Evolutionary conservation across 2,888 invertebrate genomes (phyloP).

Genomic region (Catotricha subobsoleta): DNA sequence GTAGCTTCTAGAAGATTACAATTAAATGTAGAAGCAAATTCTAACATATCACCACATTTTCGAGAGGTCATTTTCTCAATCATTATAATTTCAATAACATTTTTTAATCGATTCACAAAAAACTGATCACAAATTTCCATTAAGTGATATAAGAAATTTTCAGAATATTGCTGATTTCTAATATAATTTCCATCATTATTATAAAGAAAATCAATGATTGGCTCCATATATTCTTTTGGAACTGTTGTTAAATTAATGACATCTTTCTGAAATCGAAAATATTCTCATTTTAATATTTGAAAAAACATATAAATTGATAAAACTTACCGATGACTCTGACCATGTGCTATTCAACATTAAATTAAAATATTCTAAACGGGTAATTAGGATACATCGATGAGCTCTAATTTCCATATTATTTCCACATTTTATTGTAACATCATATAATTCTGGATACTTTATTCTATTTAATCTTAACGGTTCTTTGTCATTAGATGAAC

Average conservation of each 20-base stretch:
- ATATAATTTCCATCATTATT: conserved; percentile 44
- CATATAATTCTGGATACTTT: conserved; percentile 35
- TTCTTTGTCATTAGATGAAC: neutral
- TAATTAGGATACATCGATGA: conserved; percentile 65
- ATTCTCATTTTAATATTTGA: neutral
- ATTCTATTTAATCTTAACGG: conserved; percentile 29
- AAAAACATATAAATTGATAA: conserved; percentile 1
- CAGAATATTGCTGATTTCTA: conserved; percentile 42
- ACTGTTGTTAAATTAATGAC: conserved; percentile 22
- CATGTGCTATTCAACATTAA: conserved; percentile 68
- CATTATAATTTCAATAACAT: conserved; percentile 50
- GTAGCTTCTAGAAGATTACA: conserved; percentile 50
- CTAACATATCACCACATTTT: conserved; percentile 58
- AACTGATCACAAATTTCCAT: conserved; percentile 66
- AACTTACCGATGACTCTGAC: conserved; percentile 43
- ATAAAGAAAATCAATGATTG: conserved; percentile 59
- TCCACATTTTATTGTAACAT: conserved; percentile 40
- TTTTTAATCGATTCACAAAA: conserved; percentile 48
- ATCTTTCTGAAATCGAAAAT: conserved; percentile 16
- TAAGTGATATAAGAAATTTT: conserved; percentile 50
- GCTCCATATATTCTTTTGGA: conserved; percentile 32
- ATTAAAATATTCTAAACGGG: conserved; percentile 68
- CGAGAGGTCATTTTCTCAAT: conserved; percentile 47
- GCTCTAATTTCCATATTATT: conserved; percentile 37
- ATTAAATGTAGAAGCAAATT: conserved; percentile 59